These are phyloP conservation scores for Gastracanthus pulcherrimus DNA, from an alignment of 2,888 invertebrate species.

Conservation along the genomic window DNA sequence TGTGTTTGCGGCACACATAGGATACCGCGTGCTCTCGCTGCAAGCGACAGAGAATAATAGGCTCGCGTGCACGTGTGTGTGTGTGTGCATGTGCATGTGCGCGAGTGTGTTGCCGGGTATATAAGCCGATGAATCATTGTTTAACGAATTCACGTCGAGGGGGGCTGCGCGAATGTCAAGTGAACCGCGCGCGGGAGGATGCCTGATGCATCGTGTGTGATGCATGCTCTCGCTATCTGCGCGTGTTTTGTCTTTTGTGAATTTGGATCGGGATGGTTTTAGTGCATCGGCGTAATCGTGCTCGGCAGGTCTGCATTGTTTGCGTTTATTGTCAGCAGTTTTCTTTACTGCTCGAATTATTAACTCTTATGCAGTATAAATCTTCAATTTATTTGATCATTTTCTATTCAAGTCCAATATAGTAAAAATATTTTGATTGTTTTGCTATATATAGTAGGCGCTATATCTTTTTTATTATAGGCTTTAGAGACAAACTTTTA, in stretches of 20 bases:
- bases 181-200: slow-evolving; percentile 10
- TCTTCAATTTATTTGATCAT: too few species aligned
- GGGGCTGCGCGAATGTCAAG: slow-evolving; percentile 55
- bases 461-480: background rate
- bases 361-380: too few species aligned
- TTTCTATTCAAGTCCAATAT: too few species aligned
- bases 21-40: background rate
- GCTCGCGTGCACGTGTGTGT: slow-evolving; percentile 36
- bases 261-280: background rate
- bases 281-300: too few species aligned
- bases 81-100: background rate
- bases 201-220: too few species aligned
- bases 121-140: slow-evolving; percentile 58
- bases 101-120: background rate
- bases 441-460: too few species aligned
- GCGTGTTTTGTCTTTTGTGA: background rate
- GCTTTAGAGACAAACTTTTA: too few species aligned
- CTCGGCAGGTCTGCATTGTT: too few species aligned
- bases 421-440: too few species aligned
- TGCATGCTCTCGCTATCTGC: background rate
- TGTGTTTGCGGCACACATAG: too few species aligned
- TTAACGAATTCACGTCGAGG: slow-evolving; percentile 59
- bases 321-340: too few species aligned
- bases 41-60: slow-evolving; percentile 57
- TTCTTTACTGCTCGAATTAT: too few species aligned